Percentiles rank a stretch among this genome's conserved stretches.
Conservation (phyloP, 2,113 vertebrate species). For the Acrocephalus kingi region DNA sequence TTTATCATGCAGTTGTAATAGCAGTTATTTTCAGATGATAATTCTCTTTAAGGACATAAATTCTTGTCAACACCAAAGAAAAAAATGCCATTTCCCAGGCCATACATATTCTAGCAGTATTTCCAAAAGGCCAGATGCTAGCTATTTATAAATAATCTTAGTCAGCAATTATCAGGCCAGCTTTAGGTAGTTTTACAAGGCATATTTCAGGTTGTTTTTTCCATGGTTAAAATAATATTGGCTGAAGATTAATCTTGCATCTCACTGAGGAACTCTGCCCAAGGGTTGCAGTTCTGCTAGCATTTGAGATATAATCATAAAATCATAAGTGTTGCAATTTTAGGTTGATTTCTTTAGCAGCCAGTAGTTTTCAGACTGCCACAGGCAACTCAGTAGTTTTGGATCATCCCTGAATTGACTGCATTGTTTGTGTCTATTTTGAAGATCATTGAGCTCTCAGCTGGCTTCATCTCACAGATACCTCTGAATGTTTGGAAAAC, state of each 20-base stretch:
- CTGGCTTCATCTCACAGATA: not conserved
- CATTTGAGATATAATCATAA: not conserved
- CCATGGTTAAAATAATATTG: not conserved
- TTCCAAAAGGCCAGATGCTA: not conserved
- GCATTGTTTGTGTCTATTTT: constrained; percentile 10
- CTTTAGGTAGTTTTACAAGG: not conserved
- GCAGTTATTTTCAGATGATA: not conserved
- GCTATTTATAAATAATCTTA: not conserved
- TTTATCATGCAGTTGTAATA: not conserved
- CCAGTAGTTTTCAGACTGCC: not conserved
- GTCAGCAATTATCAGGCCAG: not conserved
- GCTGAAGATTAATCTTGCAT: not conserved
- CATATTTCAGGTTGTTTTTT: not conserved
- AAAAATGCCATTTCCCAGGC: not conserved
- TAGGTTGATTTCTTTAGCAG: constrained; percentile 35
- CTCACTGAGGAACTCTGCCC: not conserved
- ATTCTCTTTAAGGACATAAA: not conserved
- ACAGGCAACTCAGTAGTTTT: not conserved
- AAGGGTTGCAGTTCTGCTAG: not conserved
- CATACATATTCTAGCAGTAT: not conserved
- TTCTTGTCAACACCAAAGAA: not conserved
- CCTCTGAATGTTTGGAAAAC: not conserved
- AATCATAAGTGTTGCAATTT: constrained; percentile 6
- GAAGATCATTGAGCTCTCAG: not conserved
- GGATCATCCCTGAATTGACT: not conserved